Evolutionary conservation across 2,113 vertebrate species (phyloP).

Genomic region (Triplophysa tibetana): DNA sequence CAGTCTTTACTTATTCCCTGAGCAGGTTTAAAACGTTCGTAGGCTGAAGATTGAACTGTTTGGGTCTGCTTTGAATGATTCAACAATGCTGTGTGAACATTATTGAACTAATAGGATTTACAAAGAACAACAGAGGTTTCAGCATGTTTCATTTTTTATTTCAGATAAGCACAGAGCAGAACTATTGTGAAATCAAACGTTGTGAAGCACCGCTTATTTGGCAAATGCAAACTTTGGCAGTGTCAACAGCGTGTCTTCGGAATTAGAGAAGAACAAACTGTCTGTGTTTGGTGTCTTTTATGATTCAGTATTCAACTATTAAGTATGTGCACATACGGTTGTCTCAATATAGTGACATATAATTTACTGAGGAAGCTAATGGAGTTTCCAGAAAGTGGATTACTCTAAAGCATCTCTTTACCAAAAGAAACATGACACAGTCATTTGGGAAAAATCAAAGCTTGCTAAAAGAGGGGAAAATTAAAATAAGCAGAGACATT

Average conservation of each 20-base stretch:
- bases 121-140: not conserved
- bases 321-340: not conserved
- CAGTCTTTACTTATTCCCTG: not conserved
- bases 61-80: not conserved
- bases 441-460: slow-evolving; percentile 35
- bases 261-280: not conserved
- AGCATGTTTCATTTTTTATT: slow-evolving; percentile 1
- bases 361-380: slow-evolving; percentile 40
- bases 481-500: not conserved
- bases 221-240: not conserved
- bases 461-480: not conserved
- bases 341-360: slow-evolving; percentile 27
- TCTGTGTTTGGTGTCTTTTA: slow-evolving; percentile 18
- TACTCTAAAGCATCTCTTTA: slow-evolving; percentile 32
- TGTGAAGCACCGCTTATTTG: not conserved
- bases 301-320: slow-evolving; percentile 35
- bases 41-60: not conserved
- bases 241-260: too few relatives aligned
- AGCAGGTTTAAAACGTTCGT: not conserved
- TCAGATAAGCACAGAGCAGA: not conserved
- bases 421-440: slow-evolving; percentile 21
- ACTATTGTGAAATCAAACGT: not conserved
- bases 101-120: slow-evolving; percentile 1
- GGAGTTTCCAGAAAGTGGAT: slow-evolving; percentile 36
- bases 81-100: too few relatives aligned